Base-by-base conservation (phyloP, 2,797 vertebrate species). In the Darevskia mixta region DNA sequence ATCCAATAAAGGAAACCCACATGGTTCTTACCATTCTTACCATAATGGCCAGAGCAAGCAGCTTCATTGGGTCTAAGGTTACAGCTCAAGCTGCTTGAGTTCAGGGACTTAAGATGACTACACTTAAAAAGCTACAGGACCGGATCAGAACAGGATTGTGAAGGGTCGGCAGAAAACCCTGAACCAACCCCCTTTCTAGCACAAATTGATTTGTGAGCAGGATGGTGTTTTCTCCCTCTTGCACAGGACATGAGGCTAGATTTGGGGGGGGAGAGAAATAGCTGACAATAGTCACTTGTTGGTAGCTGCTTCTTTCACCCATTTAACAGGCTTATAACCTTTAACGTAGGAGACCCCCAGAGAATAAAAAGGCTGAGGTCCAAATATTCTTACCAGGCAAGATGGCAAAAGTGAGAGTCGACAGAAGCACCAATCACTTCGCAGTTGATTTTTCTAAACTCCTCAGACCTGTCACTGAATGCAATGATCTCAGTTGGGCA, bases 401-500 rank as follows among this genome's bases (percentile, higher is more conserved):
- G 97, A 93, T 99, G 98, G 94, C 98, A 98, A 93, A 98, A 98
- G 92, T 99, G 99, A 2, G 99, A 99, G 95, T 99, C 99, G 87
- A 99, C 98, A 38, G 99, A 99, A 83, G 98, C 98, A 64, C 97
- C 99, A 87, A 99, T 99, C 91, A 99, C 97, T 96, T 99, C 98
- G 87, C 98, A 99, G 94, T 96, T 97, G 7, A 99, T 97, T 95
- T 99, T 99, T 96, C 93, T 98, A 96, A 99, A 99, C 69, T 99
- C 98, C 0, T 98, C 98, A 1, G 97, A 97, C 7, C 98, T 98
- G 0, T 99, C 98, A 82, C 99, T 99, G 96, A 99, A 99, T 11
- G 99, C 98, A 82, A 99, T 99, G 88, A 99, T 99, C 97, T 99
- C 99, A 43, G 98, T 99, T 3, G 99, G 99, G 90, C 99, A 99